Conservation (phyloP, 2,113 vertebrate genomes). For the Melierax canorus region DNA sequence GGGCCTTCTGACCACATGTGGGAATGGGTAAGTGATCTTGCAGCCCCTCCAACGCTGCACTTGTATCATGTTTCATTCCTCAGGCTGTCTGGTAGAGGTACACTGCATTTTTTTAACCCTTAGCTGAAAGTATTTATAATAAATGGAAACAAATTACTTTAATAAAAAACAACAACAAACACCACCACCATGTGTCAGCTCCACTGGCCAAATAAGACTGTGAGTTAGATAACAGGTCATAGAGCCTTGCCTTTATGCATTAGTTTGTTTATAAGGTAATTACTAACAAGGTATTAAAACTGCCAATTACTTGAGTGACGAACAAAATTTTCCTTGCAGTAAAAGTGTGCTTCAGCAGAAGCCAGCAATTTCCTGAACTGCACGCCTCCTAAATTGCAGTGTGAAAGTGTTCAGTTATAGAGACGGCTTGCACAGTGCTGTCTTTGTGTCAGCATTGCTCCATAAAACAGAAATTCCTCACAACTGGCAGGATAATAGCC, state of each 20-base stretch:
- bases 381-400: slow-evolving; percentile 93
- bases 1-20: slow-evolving; percentile 32
- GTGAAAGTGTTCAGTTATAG: slow-evolving; percentile 85
- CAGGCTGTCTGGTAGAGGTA: slow-evolving; percentile 25
- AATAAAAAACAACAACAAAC: slow-evolving; percentile 17
- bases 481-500: slow-evolving; percentile 69
- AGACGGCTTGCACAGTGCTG: slow-evolving; percentile 80
- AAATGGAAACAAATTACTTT: slow-evolving; percentile 61
- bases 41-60: not conserved
- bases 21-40: slow-evolving; percentile 1
- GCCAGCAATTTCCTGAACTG: slow-evolving; percentile 94
- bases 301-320: slow-evolving; percentile 91
- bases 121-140: slow-evolving; percentile 22
- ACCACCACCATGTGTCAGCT: slow-evolving; percentile 32
- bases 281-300: slow-evolving; percentile 94
- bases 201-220: slow-evolving; percentile 48
- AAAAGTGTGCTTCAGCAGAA: slow-evolving; percentile 87
- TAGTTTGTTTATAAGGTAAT: slow-evolving; percentile 95
- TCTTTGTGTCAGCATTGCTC: slow-evolving; percentile 81
- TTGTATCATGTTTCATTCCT: slow-evolving; percentile 49
- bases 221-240: slow-evolving; percentile 69
- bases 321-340: slow-evolving; percentile 91
- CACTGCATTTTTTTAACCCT: slow-evolving; percentile 36
- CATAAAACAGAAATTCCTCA: slow-evolving; percentile 78
- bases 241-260: slow-evolving; percentile 76